Conservation (phyloP, 2,113 vertebrate species). For the Platysternon megacephalum region DNA sequence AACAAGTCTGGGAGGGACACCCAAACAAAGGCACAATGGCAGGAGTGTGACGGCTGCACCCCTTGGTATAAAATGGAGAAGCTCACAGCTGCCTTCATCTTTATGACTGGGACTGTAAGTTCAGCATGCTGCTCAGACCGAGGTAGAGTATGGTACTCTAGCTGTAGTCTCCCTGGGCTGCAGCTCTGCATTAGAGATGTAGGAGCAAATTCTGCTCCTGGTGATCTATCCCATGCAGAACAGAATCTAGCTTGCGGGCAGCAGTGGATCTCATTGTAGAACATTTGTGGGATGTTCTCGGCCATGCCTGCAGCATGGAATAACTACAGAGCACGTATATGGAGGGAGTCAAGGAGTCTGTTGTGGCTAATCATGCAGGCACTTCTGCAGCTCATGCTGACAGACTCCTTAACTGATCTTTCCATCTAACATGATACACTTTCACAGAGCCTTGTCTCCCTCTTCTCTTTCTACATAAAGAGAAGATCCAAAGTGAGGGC, state of each 20-base stretch:
- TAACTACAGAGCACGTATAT: rapidly evolving
- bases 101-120: rapidly evolving
- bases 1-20: background rate
- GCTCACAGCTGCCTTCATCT: rapidly evolving
- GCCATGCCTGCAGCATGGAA: rapidly evolving
- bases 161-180: rapidly evolving
- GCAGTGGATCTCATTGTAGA: rapidly evolving
- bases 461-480: background rate
- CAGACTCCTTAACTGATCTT: background rate
- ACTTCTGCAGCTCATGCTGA: rapidly evolving
- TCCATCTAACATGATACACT: background rate
- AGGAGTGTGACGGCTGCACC: background rate
- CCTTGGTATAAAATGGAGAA: background rate
- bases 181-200: background rate
- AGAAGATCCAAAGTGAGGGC: background rate
- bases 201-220: background rate
- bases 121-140: background rate
- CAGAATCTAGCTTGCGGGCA: rapidly evolving
- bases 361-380: rapidly evolving
- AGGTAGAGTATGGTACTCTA: rapidly evolving
- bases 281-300: rapidly evolving
- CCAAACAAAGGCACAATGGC: too few species aligned
- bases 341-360: rapidly evolving
- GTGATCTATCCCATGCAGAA: background rate
- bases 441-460: background rate